Evolutionary conservation across 2,888 invertebrate genomes (phyloP).

Genomic region (Loripinus fragilis): DNA sequence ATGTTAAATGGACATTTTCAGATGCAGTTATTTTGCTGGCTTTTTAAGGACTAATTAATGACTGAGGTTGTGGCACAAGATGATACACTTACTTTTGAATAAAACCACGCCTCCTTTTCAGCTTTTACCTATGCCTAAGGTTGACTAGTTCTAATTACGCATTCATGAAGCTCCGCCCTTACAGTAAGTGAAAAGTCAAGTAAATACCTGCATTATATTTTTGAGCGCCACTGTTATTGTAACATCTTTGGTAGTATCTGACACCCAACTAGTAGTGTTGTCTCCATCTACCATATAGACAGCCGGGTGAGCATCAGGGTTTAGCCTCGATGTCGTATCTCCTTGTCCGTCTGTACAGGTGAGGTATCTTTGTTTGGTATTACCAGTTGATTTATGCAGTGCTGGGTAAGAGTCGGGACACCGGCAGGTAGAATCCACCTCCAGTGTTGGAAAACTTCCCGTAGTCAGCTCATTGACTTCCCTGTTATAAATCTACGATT

Average conservation of each 20-base stretch:
- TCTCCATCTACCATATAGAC: constrained; percentile 1
- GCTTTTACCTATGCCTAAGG: no score
- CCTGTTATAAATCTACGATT: no score
- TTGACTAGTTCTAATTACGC: no score
- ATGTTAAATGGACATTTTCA: no score
- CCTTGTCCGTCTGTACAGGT: not conserved
- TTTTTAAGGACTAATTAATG: no score
- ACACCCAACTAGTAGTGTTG: not conserved
- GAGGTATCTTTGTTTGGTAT: not conserved
- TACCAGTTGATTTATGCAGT: not conserved
- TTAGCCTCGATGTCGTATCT: not conserved
- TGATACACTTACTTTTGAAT: no score
- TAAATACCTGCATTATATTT: not conserved
- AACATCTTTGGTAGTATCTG: not conserved
- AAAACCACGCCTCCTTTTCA: no score
- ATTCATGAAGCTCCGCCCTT: no score
- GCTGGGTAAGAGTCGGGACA: not conserved
- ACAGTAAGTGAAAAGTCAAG: no score
- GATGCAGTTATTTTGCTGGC: no score
- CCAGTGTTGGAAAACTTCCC: not conserved
- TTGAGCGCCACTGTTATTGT: not conserved
- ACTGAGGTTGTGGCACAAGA: no score
- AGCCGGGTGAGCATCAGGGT: not conserved
- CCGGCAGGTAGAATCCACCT: not conserved
- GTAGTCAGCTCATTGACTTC: not conserved